Conservation (phyloP, 2,888 invertebrate species). For the Operophtera brumata region DNA sequence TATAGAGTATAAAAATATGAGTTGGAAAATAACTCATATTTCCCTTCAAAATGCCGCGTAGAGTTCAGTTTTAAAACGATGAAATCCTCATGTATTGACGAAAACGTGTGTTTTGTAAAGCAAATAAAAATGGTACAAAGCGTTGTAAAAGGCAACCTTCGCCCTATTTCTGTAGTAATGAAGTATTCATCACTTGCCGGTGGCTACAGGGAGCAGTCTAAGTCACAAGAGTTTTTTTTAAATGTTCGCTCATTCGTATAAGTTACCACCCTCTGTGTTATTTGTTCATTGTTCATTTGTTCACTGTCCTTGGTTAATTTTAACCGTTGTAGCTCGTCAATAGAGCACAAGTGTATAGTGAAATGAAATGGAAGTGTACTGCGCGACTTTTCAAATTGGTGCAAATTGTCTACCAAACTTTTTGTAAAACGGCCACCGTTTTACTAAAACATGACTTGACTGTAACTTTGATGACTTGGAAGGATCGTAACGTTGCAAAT, state of each 20-base stretch:
- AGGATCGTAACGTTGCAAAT: too few relatives aligned
- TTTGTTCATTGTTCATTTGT: too few relatives aligned
- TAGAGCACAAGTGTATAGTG: too few relatives aligned
- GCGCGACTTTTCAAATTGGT: too few relatives aligned
- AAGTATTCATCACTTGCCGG: conserved; percentile 65
- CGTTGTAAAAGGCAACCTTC: conserved; percentile 57
- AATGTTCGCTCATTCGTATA: neutral
- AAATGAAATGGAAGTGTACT: too few relatives aligned
- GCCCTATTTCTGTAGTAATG: conserved; percentile 65
- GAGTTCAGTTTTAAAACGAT: conserved; percentile 2
- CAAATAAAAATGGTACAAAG: conserved; percentile 55
- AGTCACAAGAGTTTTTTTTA: conserved; percentile 10
- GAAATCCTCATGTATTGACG: conserved; percentile 18
- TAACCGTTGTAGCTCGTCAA: too few relatives aligned
- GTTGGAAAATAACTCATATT: conserved; percentile 3
- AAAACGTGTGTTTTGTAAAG: conserved; percentile 38
- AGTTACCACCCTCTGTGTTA: too few relatives aligned
- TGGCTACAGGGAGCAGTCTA: conserved; percentile 34
- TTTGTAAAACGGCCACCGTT: too few relatives aligned
- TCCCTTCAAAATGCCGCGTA: conserved; percentile 6
- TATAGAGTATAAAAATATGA: neutral
- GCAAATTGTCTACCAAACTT: too few relatives aligned
- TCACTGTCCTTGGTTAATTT: too few relatives aligned
- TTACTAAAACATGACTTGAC: too few relatives aligned
- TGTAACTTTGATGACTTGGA: too few relatives aligned